These are phyloP conservation scores for Triplophysa dalaica DNA, from an alignment of 2,113 vertebrate genomes.

Conservation along the genomic window DNA sequence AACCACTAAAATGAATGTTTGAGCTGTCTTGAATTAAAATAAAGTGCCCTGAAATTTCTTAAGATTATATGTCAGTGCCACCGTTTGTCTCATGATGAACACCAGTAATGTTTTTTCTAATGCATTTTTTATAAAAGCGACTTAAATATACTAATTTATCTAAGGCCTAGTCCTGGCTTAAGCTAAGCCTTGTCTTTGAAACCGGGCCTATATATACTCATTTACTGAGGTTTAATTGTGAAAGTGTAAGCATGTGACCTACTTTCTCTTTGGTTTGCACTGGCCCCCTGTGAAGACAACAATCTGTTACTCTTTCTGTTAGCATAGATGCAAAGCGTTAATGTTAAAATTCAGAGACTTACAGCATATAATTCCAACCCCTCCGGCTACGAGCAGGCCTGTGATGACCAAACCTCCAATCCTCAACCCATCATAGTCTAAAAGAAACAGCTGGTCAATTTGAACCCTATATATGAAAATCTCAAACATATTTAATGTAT, in stretches of 20 bases:
- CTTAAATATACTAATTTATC: too few species aligned
- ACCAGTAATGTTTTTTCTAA: too few species aligned
- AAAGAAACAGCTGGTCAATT: not conserved
- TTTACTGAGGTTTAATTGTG: not conserved
- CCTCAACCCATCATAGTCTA: constrained; percentile 75
- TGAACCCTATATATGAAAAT: not conserved
- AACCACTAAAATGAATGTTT: too few species aligned
- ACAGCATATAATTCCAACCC: constrained; percentile 63
- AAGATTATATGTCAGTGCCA: too few species aligned
- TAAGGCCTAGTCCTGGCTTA: too few species aligned
- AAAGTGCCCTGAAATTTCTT: too few species aligned
- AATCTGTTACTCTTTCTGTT: constrained; percentile 24
- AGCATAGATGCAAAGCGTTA: not conserved
- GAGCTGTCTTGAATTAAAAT: too few species aligned
- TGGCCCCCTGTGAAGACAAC: constrained; percentile 63
- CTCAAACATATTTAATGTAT: not conserved
- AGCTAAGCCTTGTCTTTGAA: too few species aligned
- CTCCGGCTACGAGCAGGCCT: constrained; percentile 64
- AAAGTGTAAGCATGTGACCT: constrained; percentile 36
- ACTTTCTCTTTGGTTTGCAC: constrained; percentile 61
- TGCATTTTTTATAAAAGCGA: too few species aligned
- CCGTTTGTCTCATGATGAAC: too few species aligned
- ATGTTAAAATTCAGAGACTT: constrained; percentile 51
- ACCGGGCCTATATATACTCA: too few species aligned
- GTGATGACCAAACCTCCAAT: constrained; percentile 71